phyloP scores from a whole-genome alignment of 2,113 vertebrate species.

The Osmerus eperlanus region DNA sequence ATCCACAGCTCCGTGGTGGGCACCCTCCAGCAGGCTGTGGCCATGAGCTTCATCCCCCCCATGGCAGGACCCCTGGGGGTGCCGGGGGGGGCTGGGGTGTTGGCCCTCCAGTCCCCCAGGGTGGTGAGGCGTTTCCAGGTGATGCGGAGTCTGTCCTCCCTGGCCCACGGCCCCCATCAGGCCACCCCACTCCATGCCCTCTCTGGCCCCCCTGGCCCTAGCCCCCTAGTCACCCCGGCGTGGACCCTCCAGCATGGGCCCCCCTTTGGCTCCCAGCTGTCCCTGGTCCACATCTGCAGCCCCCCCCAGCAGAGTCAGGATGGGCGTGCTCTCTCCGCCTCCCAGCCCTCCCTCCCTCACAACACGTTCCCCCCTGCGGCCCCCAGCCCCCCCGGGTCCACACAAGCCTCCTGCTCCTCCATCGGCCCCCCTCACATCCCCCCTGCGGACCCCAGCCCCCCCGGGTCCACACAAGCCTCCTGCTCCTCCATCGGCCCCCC shows the following conservation, averaged over 20 bases:
- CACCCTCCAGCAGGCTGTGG: conserved; percentile 91
- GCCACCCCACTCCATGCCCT: conserved; percentile 72
- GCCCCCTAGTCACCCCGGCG: conserved; percentile 70
- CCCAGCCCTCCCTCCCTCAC: conserved; percentile 90
- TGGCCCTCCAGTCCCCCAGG: conserved; percentile 79
- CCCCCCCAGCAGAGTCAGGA: conserved; percentile 82
- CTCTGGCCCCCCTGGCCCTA: conserved; percentile 78
- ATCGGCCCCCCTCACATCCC: conserved; percentile 68
- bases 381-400: conserved; percentile 77
- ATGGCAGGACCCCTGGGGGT: conserved; percentile 81
- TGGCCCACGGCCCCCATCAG: conserved; percentile 74
- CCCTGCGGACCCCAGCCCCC: conserved; percentile 74
- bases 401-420: conserved; percentile 77
- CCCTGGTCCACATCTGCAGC: conserved; percentile 73
- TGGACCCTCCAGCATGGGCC: conserved; percentile 81
- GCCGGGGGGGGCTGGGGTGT: conserved; percentile 51
- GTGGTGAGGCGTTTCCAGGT: conserved; percentile 85
- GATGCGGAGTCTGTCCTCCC: conserved; percentile 75
- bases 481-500: conserved; percentile 74
- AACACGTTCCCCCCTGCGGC: conserved; percentile 67
- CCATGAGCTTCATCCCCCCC: conserved; percentile 94
- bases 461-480: conserved; percentile 76
- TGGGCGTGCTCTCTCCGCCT: conserved; percentile 86
- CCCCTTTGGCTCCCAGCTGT: conserved; percentile 82
- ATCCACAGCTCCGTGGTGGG: conserved; percentile 84